Percentiles rank a stretch among this genome's conserved stretches.
Evolutionary conservation across 2,888 invertebrate species (phyloP).

Genomic region (Sipha maydis): DNA sequence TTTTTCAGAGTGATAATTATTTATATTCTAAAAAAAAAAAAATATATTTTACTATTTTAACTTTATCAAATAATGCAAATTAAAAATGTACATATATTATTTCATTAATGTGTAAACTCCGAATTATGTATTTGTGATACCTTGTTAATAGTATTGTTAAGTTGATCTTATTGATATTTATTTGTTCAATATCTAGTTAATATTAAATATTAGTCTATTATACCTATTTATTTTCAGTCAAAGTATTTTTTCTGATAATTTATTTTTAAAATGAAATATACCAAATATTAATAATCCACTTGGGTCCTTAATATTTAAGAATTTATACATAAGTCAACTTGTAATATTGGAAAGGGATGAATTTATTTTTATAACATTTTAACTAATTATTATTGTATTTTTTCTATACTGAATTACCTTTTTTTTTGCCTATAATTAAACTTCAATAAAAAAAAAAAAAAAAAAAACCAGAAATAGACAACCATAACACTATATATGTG

Average conservation of each 20-base stretch:
- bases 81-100: conserved; percentile 26
- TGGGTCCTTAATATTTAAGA: conserved; percentile 41
- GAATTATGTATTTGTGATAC: conserved; percentile 61
- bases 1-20: conserved; percentile 43
- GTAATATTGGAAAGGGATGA: conserved; percentile 50
- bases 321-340: conserved; percentile 52
- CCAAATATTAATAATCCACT: conserved; percentile 17
- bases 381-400: conserved; percentile 23
- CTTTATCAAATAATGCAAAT: conserved; percentile 32
- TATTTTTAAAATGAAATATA: conserved; percentile 5
- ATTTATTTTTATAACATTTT: conserved; percentile 46
- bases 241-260: conserved; percentile 48
- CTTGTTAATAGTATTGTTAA: conserved; percentile 54
- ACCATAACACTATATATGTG: neutral
- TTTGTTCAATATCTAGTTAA: conserved; percentile 49
- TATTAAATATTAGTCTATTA: conserved; percentile 51
- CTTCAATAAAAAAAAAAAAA: too few species aligned
- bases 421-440: neutral
- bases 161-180: conserved; percentile 45
- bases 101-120: conserved; percentile 45
- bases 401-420: conserved; percentile 1
- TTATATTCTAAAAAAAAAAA: neutral
- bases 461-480: neutral
- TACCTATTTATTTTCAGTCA: conserved; percentile 29
- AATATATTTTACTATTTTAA: conserved; percentile 30